These are phyloP conservation scores for Ferdinandea cuprea DNA, from an alignment of 2,888 invertebrate genomes.

Conservation along the genomic window DNA sequence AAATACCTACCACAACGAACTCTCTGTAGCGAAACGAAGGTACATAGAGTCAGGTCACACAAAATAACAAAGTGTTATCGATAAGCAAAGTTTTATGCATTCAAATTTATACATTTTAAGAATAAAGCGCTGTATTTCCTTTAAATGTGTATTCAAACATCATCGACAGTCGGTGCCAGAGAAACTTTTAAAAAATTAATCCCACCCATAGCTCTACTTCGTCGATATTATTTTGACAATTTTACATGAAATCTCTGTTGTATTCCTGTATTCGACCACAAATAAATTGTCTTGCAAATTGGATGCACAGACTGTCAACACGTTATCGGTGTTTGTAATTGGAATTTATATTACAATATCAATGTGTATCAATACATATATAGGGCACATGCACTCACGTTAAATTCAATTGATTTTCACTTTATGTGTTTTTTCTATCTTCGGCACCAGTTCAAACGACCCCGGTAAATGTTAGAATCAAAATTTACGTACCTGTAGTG, in stretches of 20 bases:
- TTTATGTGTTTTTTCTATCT: constrained; percentile 14
- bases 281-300: constrained; percentile 69
- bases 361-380: background rate
- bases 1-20: too few species aligned
- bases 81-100: too few species aligned
- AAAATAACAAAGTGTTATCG: too few species aligned
- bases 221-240: constrained; percentile 2
- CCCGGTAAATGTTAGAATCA: constrained; percentile 39
- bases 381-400: constrained; percentile 8
- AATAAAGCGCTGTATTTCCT: too few species aligned
- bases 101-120: too few species aligned
- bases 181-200: constrained; percentile 25
- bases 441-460: constrained; percentile 2
- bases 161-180: too few species aligned
- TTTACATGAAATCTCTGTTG: constrained; percentile 9
- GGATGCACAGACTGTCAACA: constrained; percentile 73
- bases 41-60: too few species aligned
- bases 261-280: constrained; percentile 46
- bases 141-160: too few species aligned
- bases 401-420: constrained; percentile 41
- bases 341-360: constrained; percentile 68
- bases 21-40: too few species aligned
- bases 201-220: background rate
- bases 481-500: constrained; percentile 87
- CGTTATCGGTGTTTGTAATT: constrained; percentile 72